Base-by-base conservation (phyloP, 2,113 vertebrate species). In the Trichomycterus rosablanca region DNA sequence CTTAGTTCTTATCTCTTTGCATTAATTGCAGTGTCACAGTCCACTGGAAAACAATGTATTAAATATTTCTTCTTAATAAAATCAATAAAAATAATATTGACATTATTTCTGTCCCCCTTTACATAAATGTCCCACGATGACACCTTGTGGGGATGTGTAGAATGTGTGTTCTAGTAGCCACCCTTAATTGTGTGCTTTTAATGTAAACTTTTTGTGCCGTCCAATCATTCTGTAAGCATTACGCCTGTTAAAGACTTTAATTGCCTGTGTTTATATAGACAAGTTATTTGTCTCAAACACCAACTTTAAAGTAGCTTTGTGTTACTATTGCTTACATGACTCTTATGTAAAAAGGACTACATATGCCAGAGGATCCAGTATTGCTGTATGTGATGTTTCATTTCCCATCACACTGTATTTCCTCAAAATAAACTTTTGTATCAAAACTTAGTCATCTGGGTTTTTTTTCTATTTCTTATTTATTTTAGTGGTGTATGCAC, bases 361-460 rank as follows among this genome's bases (percentile, higher is more conserved):
- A 83, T 83, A 87, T 81, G 84, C 79, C 86, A 84, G 78, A 53
- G 79, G 85, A 85, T 80, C 85, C 81, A 84, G 85, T 87, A 88
- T 82, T 83, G 62, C 80, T 48, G 83, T 83, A 82, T 82, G 84
- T 87, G 88, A 86, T 90, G 87, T 91, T 89, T 89, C 87, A 93
- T 87, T 84, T 92, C 89, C 92, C 89, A 89, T 93, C 89, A 89
- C 81, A 96, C 93, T 95, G n/a, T n/a, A n/a, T n/a, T n/a, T n/a
- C n/a, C n/a, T n/a, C n/a, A 94, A 97, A 97, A 68, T 78, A 88
- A 87, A 83, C 79, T 93, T 94, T 93, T 97, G 76, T 92, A 90
- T 74, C 10, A 15, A 30, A 30, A 7, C 7, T 4, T 30, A 30
- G 7, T 30, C 3, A 7, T 30, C 7, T 30, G 26, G 7, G 3